Conservation (phyloP, 30 jellyfish, hydroid and myxozoan species). For the Aurelia coerulea region DNA sequence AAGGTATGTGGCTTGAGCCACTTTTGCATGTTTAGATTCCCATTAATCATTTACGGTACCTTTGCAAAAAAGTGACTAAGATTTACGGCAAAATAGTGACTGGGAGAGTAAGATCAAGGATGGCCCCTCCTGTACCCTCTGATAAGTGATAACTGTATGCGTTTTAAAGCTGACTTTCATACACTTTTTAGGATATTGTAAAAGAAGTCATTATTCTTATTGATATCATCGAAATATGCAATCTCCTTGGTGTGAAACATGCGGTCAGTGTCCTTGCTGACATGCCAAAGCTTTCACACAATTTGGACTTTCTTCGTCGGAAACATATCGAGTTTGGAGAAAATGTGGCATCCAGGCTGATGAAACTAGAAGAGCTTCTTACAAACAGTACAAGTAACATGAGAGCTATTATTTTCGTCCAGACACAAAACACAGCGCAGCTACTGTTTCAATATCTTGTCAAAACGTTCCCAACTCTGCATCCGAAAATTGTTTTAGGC, state of each 20-base stretch:
- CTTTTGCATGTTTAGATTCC: too few relatives aligned
- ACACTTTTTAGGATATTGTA: neutral
- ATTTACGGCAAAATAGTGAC: too few relatives aligned
- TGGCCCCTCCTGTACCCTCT: too few relatives aligned
- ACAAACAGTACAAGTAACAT: constrained; percentile 20
- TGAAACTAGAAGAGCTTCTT: constrained; percentile 31
- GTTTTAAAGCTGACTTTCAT: too few relatives aligned
- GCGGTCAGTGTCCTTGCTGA: constrained; percentile 40
- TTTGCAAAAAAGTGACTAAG: too few relatives aligned
- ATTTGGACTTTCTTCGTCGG: too few relatives aligned
- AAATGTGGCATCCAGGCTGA: constrained; percentile 30
- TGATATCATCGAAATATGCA: constrained; percentile 65
- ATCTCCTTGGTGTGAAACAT: constrained; percentile 64
- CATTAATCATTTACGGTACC: too few relatives aligned
- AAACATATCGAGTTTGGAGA: neutral
- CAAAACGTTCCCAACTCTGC: constrained; percentile 34
- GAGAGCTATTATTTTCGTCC: constrained; percentile 63
- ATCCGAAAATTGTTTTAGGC: constrained; percentile 70
- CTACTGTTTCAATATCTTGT: constrained; percentile 20
- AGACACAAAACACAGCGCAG: constrained; percentile 48
- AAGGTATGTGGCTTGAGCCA: too few relatives aligned
- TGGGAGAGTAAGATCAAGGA: too few relatives aligned
- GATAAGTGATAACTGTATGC: too few relatives aligned
- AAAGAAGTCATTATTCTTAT: constrained; percentile 32
- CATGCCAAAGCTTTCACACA: neutral